These are phyloP conservation scores for Lithophane leautieri DNA, from an alignment of 2,888 invertebrate genomes.

Conservation along the genomic window DNA sequence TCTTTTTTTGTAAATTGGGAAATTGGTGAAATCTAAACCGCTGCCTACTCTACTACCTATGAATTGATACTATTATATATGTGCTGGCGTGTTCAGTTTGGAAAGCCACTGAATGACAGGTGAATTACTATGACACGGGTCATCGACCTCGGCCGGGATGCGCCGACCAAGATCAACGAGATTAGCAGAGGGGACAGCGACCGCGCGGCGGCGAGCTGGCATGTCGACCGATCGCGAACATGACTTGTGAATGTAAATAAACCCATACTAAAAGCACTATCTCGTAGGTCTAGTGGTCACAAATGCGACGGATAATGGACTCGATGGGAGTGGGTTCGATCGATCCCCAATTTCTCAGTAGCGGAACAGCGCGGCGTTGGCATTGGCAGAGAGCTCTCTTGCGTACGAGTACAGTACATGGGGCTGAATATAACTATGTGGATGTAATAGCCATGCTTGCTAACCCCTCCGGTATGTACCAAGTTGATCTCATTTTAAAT, in stretches of 20 bases:
- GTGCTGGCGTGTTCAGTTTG: not conserved
- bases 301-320: not conserved
- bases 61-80: too few relatives aligned
- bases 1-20: too few relatives aligned
- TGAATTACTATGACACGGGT: slow-evolving; percentile 1
- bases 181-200: slow-evolving; percentile 1
- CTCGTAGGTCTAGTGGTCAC: not conserved
- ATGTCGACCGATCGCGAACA: not conserved
- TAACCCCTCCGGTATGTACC: too few relatives aligned
- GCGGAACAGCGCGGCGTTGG: not conserved
- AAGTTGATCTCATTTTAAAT: too few relatives aligned
- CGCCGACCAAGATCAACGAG: fast-evolving
- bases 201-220: not conserved
- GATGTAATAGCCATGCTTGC: not conserved
- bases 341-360: not conserved
- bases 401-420: not conserved
- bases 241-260: not conserved
- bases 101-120: slow-evolving; percentile 25
- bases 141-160: not conserved
- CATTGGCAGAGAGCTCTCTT: not conserved
- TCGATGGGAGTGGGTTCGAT: not conserved
- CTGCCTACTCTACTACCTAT: too few relatives aligned
- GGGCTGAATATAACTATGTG: not conserved
- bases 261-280: not conserved
- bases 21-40: too few relatives aligned